Evolutionary conservation across 2,888 invertebrate genomes (phyloP), one percentile per base, ranked within the genome.

Genomic region (Automeris io): DNA sequence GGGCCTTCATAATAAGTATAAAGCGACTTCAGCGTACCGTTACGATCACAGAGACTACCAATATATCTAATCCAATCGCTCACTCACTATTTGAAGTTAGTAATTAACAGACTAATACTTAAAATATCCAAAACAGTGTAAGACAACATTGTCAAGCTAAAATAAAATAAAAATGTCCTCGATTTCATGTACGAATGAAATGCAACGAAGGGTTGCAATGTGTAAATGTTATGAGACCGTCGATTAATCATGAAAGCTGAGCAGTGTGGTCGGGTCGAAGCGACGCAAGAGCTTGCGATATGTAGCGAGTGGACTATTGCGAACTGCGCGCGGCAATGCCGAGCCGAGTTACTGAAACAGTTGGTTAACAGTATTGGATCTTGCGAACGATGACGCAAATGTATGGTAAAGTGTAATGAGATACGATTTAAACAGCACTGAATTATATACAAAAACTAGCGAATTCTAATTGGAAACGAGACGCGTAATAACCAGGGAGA

Each of bases 281-380:
- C 67, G 70, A 69, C 76, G 85, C 81, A 81, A 83, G 78, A 79
- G 76, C 80, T 82, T 82, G 85, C 82, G 70, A 82, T 82, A 77
- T 76, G 74, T 77, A 73, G 69, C 75, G 61, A 68, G 67, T 61
- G 55, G 57, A 64, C 63, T 71, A 70, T 77, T 78, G 77, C 79
- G 60, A 72, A 72, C 73, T 61, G 57, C 61, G 57, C 61, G 62
- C 61, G 61, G 69, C 68, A 68, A 69, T 61, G 60, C 57, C 57
- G 52, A 55, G 60, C 57, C 59, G 65, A 69, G 75, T 78, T 78
- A 68, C 72, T 65, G 58, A 62, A 70, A 76, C 77, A 52, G 70
- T 80, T 76, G 67, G 75, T 76, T 72, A 76, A 78, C 72, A 49
- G 60, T 72, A 72, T 75, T 71, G 69, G 64, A 73, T 74, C 70